A percentile compares a stretch with the other conserved stretches of the same genome.
phyloP scores from a whole-genome alignment of 92 coral and sea anemone species.

The Umimayanthus chanpuru region DNA sequence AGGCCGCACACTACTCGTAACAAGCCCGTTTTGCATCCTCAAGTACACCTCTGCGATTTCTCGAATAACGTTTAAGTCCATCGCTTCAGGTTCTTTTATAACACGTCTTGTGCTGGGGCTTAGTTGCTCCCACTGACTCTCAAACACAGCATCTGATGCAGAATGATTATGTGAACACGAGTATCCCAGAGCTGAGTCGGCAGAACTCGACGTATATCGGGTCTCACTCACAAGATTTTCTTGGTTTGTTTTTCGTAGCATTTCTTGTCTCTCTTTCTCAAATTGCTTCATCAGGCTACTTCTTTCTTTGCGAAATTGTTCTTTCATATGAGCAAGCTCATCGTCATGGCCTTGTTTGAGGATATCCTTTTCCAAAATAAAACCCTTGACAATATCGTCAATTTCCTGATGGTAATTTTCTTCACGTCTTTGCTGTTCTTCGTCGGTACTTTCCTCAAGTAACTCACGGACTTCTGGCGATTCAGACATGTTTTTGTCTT shows the following conservation, averaged over 20 bases:
- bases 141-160: conserved; percentile 25
- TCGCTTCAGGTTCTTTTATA: conserved; percentile 41
- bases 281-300: conserved; percentile 65
- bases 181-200: conserved; percentile 48
- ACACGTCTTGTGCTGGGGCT: conserved; percentile 31
- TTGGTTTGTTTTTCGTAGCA: conserved; percentile 60
- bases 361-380: conserved; percentile 90
- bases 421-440: conserved; percentile 26
- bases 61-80: conserved; percentile 68
- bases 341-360: conserved; percentile 90
- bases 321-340: conserved; percentile 78
- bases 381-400: conserved; percentile 87
- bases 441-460: conserved; percentile 59
- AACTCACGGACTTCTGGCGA: conserved; percentile 44
- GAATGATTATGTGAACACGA: conserved; percentile 44
- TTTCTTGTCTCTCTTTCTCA: conserved; percentile 69
- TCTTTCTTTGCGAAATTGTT: conserved; percentile 69
- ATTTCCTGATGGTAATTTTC: conserved; percentile 76
- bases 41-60: conserved; percentile 90
- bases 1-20: conserved; percentile 85
- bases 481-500: conserved; percentile 33
- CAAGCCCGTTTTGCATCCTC: conserved; percentile 76
- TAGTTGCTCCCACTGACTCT: conserved; percentile 45
- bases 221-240: conserved; percentile 49
- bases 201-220: conserved; percentile 38